Evolutionary conservation across 2,113 vertebrate genomes (phyloP).

Genomic region (Gopherus flavomarginatus): DNA sequence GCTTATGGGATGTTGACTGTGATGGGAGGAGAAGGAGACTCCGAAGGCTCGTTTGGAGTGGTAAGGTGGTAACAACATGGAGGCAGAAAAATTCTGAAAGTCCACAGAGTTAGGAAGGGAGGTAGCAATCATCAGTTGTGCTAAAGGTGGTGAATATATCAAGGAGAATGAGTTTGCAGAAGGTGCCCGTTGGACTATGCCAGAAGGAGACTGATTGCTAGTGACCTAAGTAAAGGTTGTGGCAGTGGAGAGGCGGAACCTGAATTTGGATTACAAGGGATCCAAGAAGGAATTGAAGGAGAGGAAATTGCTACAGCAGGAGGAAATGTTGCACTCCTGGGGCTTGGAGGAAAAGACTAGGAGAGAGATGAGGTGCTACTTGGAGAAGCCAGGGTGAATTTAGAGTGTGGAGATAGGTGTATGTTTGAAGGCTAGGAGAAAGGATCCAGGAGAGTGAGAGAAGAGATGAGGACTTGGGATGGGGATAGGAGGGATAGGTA

Average conservation of each 20-base stretch:
- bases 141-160: background rate
- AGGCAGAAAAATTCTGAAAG: background rate
- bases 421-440: background rate
- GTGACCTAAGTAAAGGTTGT: background rate
- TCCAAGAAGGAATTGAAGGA: background rate
- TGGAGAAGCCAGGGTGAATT: rapidly evolving
- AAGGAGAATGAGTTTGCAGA: background rate
- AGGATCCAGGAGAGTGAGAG: background rate
- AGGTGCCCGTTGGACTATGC: background rate
- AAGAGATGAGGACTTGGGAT: background rate
- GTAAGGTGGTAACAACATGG: background rate
- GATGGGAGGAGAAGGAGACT: background rate
- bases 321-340: background rate
- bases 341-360: background rate
- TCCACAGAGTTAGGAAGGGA: background rate
- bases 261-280: background rate
- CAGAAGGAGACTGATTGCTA: background rate
- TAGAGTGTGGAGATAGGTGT: background rate
- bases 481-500: background rate
- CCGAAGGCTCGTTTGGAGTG: background rate
- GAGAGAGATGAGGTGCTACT: background rate
- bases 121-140: background rate
- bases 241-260: background rate
- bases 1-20: background rate
- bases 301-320: background rate